These are phyloP conservation scores for Nomada flava DNA, from an alignment of 2,888 invertebrate genomes.

Conservation along the genomic window DNA sequence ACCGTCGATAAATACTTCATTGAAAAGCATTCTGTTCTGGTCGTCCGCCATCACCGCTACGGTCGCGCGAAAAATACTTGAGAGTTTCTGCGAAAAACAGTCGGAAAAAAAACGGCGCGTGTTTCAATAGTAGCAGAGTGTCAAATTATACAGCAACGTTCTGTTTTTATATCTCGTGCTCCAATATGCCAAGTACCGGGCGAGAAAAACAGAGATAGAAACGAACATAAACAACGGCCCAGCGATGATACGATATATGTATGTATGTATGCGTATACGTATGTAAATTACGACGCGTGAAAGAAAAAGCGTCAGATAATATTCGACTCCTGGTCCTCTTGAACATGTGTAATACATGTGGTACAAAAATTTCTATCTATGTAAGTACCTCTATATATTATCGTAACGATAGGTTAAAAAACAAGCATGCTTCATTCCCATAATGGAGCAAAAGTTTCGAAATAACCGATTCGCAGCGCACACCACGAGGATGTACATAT, in stretches of 20 bases:
- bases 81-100: background rate
- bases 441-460: too few relatives aligned
- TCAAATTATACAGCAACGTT: constrained; percentile 12
- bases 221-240: constrained; percentile 27
- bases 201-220: background rate
- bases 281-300: too few relatives aligned
- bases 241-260: background rate
- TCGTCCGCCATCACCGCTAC: background rate
- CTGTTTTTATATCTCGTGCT: constrained; percentile 12
- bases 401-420: too few relatives aligned
- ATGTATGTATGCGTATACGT: background rate
- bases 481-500: too few relatives aligned
- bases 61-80: constrained; percentile 1
- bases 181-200: background rate
- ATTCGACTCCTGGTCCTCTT: too few relatives aligned
- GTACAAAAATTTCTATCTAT: background rate
- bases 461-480: too few relatives aligned
- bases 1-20: constrained; percentile 35
- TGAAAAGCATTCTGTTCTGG: constrained; percentile 18
- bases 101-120: background rate
- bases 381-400: too few relatives aligned
- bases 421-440: too few relatives aligned
- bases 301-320: background rate
- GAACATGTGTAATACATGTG: too few relatives aligned
- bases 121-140: background rate